Evolutionary conservation across 2,888 invertebrate genomes (phyloP).

Genomic region (Torymus auratus): DNA sequence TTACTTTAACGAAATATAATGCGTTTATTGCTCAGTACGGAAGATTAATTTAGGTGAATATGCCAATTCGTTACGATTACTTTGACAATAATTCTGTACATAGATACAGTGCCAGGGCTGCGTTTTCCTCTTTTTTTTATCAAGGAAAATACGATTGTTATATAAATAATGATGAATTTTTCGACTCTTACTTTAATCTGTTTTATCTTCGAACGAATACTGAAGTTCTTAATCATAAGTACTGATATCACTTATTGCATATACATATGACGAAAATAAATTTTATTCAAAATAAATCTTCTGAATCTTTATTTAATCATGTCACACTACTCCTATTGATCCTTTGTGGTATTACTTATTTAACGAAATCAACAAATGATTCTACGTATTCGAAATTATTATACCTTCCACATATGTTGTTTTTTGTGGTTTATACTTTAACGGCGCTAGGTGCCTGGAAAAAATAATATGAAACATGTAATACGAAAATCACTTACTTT

Average conservation of each 20-base stretch:
- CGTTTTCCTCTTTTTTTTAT: slow-evolving; percentile 42
- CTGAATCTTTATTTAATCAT: too few species aligned
- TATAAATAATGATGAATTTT: slow-evolving; percentile 50
- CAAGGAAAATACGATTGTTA: slow-evolving; percentile 44
- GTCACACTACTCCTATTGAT: too few species aligned
- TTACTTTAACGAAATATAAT: slow-evolving; percentile 15
- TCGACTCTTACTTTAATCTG: slow-evolving; percentile 45
- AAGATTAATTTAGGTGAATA: slow-evolving; percentile 45
- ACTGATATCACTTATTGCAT: slow-evolving; percentile 52
- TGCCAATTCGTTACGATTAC: slow-evolving; percentile 52
- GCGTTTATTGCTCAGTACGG: slow-evolving; percentile 19
- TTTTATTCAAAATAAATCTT: slow-evolving; percentile 51
- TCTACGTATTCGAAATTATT: too few species aligned
- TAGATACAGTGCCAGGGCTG: slow-evolving; percentile 53
- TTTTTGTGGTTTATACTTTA: too few species aligned
- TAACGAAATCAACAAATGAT: too few species aligned
- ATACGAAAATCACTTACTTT: too few species aligned
- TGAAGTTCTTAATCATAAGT: slow-evolving; percentile 52
- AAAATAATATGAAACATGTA: too few species aligned
- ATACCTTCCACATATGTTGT: too few species aligned
- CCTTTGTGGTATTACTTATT: too few species aligned
- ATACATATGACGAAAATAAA: slow-evolving; percentile 54
- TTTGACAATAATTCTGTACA: slow-evolving; percentile 56
- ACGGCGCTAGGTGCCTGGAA: too few species aligned
- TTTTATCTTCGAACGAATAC: slow-evolving; percentile 50